These are phyloP conservation scores for Amphipyra tragopoginis DNA, from an alignment of 2,888 invertebrate genomes.

Conservation along the genomic window DNA sequence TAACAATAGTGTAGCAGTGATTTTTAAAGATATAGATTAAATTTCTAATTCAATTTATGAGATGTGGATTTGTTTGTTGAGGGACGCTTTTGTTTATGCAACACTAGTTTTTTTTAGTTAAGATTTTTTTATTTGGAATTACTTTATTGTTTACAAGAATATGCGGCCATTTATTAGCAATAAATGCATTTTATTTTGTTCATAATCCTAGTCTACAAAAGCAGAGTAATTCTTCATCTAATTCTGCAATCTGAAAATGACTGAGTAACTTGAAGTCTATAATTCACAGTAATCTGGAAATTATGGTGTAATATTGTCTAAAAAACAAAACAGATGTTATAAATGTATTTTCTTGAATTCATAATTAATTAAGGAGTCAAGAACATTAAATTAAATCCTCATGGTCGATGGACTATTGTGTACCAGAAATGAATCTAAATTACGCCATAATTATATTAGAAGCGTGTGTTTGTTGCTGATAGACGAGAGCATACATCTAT, in stretches of 20 bases:
- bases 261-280: too few species aligned
- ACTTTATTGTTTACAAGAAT: constrained; percentile 20
- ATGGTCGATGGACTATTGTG: not conserved
- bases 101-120: constrained; percentile 21
- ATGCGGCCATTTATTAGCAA: constrained; percentile 22
- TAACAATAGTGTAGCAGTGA: constrained; percentile 53
- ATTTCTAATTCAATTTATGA: constrained; percentile 49
- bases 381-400: constrained; percentile 2
- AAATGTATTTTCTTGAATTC: constrained; percentile 1
- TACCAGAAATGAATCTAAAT: not conserved
- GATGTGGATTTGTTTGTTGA: constrained; percentile 36
- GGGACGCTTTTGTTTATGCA: constrained; percentile 18
- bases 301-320: too few species aligned
- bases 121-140: constrained; percentile 9
- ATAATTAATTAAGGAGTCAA: constrained; percentile 5
- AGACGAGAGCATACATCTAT: constrained; percentile 15
- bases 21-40: constrained; percentile 44
- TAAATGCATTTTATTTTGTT: constrained; percentile 4
- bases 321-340: not conserved
- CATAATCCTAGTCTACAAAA: constrained; percentile 2
- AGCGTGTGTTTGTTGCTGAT: constrained; percentile 9
- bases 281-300: too few species aligned
- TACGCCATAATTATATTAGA: not conserved
- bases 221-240: not conserved
- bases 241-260: too few species aligned